Conservation (phyloP, 2,113 vertebrate species). For the Varanus salvator region DNA sequence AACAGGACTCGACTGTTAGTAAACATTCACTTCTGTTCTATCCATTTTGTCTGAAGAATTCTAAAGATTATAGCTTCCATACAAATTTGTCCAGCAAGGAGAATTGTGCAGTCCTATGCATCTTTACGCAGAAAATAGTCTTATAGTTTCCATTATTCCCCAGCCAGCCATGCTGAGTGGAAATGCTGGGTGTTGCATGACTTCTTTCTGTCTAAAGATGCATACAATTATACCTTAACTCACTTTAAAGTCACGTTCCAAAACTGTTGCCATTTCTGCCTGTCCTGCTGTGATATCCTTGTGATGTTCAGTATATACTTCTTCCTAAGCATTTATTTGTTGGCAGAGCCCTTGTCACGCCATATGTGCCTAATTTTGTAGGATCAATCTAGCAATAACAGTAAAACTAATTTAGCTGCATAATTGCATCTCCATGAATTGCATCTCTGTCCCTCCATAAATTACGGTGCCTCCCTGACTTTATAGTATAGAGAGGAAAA, state of each 20-base stretch:
- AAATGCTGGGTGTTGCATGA: too few species aligned
- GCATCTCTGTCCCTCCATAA: not conserved
- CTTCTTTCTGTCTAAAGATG: too few species aligned
- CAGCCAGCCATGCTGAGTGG: too few species aligned
- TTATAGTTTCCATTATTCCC: too few species aligned
- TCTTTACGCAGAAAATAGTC: too few species aligned
- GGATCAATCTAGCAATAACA: not conserved
- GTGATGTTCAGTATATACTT: not conserved
- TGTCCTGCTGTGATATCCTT: not conserved
- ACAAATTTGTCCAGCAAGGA: not conserved
- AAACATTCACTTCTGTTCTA: not conserved
- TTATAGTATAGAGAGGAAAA: not conserved
- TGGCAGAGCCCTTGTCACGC: not conserved
- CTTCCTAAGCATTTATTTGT: slow-evolving; percentile 2
- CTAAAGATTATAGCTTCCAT: not conserved
- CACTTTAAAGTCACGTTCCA: not conserved
- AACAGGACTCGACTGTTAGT: not conserved
- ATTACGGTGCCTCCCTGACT: not conserved
- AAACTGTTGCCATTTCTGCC: not conserved
- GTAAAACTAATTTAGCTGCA: not conserved
- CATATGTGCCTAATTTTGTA: not conserved
- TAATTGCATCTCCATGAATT: not conserved
- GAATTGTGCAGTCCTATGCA: too few species aligned
- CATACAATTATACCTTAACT: not conserved
- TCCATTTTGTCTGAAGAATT: not conserved